phyloP scores from a whole-genome alignment of 2,113 vertebrate species.

The Dasyprocta punctata region DNA sequence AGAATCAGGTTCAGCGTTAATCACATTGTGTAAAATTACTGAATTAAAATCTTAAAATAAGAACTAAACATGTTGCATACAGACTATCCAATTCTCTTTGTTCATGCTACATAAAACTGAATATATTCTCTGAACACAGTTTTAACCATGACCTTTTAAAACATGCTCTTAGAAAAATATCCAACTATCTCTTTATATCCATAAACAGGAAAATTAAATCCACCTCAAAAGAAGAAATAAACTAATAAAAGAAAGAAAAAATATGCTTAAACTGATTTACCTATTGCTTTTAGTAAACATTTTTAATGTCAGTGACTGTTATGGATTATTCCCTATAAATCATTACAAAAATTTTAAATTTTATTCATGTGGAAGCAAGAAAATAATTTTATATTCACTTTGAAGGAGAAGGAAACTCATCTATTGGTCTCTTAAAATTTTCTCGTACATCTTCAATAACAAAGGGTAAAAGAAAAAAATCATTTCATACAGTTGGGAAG shows the following conservation, averaged over 20 bases:
- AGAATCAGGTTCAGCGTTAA: neutral
- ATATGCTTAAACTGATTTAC: neutral
- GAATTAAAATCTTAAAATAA: neutral
- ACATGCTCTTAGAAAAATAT: neutral
- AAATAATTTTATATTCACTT: neutral
- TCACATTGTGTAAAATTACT: neutral
- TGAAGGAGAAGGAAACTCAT: neutral
- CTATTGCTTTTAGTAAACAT: neutral
- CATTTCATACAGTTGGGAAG: neutral
- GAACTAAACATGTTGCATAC: neutral
- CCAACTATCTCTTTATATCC: neutral
- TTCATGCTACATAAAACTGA: neutral
- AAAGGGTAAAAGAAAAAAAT: neutral
- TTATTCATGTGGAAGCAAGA: neutral
- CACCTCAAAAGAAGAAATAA: neutral
- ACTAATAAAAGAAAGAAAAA: neutral
- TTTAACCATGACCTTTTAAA: neutral
- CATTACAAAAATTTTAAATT: neutral
- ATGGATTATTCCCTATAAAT: rapidly evolving
- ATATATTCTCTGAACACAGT: neutral
- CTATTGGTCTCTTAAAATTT: neutral
- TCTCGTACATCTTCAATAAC: neutral
- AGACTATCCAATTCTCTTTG: neutral
- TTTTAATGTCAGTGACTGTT: neutral
- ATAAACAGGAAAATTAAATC: neutral